These are phyloP conservation scores for Melanogrammus aeglefinus DNA, from an alignment of 2,797 vertebrate genomes.

Conservation along the genomic window DNA sequence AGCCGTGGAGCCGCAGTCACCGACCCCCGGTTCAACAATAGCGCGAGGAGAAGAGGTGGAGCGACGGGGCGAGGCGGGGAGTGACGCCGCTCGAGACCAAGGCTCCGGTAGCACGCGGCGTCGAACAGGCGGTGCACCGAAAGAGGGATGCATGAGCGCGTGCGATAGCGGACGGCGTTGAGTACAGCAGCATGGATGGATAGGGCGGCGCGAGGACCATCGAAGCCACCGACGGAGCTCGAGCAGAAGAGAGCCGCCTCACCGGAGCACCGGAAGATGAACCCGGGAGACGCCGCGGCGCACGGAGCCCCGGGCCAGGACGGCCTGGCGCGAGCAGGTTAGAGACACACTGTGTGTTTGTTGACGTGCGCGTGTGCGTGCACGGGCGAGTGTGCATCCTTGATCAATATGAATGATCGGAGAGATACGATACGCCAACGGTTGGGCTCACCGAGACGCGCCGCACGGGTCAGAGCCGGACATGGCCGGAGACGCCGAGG, in stretches of 20 bases:
- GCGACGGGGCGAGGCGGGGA: not conserved
- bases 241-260: not conserved
- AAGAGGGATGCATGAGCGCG: not conserved
- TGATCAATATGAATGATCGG: constrained; percentile 13
- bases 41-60: not conserved
- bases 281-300: not conserved
- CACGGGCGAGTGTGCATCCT: constrained; percentile 32
- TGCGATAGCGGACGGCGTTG: not conserved
- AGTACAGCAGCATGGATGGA: constrained; percentile 50
- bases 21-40: constrained; percentile 1
- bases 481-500: constrained; percentile 1
- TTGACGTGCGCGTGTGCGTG: constrained; percentile 27
- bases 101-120: not conserved
- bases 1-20: not conserved
- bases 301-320: not conserved
- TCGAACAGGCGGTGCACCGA: too few species aligned
- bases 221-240: not conserved
- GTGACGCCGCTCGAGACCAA: not conserved
- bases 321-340: constrained; percentile 2
- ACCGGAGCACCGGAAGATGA: not conserved
- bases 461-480: too few species aligned
- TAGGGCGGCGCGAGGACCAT: constrained; percentile 49
- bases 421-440: not conserved
- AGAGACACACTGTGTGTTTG: not conserved
- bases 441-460: too few species aligned